Evolutionary conservation across 2,888 invertebrate genomes (phyloP).

Genomic region (Hesperia comma): DNA sequence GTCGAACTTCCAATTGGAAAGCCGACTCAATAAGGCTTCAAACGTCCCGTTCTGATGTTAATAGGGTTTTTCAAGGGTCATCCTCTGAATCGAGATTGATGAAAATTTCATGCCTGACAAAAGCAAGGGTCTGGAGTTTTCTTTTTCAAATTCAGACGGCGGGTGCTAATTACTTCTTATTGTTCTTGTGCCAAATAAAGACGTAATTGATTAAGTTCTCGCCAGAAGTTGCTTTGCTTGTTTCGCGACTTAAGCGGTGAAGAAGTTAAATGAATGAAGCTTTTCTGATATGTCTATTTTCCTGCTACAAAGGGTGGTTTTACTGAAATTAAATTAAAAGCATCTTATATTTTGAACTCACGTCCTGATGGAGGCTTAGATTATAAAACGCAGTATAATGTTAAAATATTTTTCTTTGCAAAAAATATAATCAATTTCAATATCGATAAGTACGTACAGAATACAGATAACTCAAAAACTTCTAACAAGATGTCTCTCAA

Average conservation of each 20-base stretch:
- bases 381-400: too few species aligned
- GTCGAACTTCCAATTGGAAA: slow-evolving; percentile 49
- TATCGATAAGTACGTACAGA: too few species aligned
- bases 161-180: slow-evolving; percentile 74
- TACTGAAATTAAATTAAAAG: slow-evolving; percentile 1
- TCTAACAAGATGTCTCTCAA: too few species aligned
- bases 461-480: too few species aligned
- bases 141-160: slow-evolving; percentile 58
- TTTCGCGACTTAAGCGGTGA: slow-evolving; percentile 47
- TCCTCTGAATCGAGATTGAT: slow-evolving; percentile 54
- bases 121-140: slow-evolving; percentile 58
- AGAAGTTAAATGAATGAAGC: slow-evolving; percentile 54
- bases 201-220: slow-evolving; percentile 73
- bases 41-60: slow-evolving; percentile 58
- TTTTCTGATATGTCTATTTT: slow-evolving; percentile 32
- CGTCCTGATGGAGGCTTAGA: too few species aligned
- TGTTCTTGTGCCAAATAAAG: slow-evolving; percentile 70
- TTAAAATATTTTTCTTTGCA: too few species aligned
- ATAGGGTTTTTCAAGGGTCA: slow-evolving; percentile 61
- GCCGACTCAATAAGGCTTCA: slow-evolving; percentile 54
- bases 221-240: slow-evolving; percentile 57
- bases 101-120: slow-evolving; percentile 55
- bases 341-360: neutral
- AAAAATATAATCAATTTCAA: too few species aligned
- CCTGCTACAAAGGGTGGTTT: slow-evolving; percentile 1